A percentile compares a stretch with the other conserved stretches of the same genome.
Conservation (phyloP, 1,140 invertebrate species). For the Linepithema humile region DNA sequence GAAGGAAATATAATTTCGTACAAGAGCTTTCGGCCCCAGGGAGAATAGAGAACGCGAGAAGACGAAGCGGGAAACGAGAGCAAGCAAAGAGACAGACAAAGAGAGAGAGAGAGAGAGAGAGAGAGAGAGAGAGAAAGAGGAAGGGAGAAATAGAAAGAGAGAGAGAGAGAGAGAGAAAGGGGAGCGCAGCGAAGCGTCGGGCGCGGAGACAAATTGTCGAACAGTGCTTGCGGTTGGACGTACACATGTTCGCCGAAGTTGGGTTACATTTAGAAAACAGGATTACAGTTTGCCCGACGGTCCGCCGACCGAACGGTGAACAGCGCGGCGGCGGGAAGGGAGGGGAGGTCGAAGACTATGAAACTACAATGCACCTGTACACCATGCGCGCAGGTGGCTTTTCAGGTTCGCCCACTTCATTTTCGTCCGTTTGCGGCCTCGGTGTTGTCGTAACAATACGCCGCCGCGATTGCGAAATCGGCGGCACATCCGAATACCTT, state of each 20-base stretch:
- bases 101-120: constrained; percentile 7
- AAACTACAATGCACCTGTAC: constrained; percentile 72
- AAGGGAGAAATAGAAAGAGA: background rate
- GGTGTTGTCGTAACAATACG: constrained; percentile 17
- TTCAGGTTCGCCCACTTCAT: constrained; percentile 47
- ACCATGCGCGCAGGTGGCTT: constrained; percentile 65
- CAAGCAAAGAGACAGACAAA: background rate
- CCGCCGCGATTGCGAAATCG: background rate
- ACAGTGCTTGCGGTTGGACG: constrained; percentile 78
- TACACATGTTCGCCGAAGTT: constrained; percentile 80
- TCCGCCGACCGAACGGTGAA: constrained; percentile 4
- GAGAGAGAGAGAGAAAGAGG: constrained; percentile 8
- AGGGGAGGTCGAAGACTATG: constrained; percentile 66
- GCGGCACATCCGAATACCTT: background rate
- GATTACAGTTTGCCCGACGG: constrained; percentile 79
- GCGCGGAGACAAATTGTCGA: constrained; percentile 79
- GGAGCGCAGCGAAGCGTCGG: constrained; percentile 57
- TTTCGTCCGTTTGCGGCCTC: constrained; percentile 22
- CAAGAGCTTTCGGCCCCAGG: background rate
- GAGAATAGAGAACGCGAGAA: background rate
- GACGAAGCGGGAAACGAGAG: background rate
- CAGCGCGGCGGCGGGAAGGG: background rate
- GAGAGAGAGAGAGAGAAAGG: background rate
- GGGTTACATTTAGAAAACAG: constrained; percentile 82
- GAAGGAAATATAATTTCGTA: constrained; percentile 37